Conservation (phyloP, 2,888 invertebrate species). For the Acholoe squamosa region DNA sequence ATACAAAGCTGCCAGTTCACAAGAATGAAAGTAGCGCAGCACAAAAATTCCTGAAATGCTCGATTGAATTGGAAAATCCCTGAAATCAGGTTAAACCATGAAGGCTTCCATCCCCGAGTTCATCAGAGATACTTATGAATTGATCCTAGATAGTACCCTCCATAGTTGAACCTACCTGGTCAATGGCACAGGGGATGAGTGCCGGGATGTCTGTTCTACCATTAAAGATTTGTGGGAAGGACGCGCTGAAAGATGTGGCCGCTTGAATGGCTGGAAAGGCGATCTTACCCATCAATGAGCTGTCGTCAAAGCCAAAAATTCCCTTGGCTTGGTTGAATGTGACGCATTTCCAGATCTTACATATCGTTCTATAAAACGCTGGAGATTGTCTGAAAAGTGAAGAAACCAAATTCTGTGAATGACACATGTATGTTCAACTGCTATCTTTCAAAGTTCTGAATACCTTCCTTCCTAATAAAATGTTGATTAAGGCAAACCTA, state of each 20-base stretch:
- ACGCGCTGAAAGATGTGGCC: slow-evolving; percentile 90
- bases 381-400: slow-evolving; percentile 89
- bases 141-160: neutral
- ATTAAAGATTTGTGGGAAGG: slow-evolving; percentile 91
- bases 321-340: slow-evolving; percentile 99
- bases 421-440: too few relatives aligned
- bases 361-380: slow-evolving; percentile 96
- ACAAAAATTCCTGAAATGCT: too few relatives aligned
- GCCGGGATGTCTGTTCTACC: slow-evolving; percentile 90
- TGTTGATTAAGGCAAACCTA: too few relatives aligned
- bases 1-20: too few relatives aligned
- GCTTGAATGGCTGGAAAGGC: slow-evolving; percentile 98
- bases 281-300: slow-evolving; percentile 97
- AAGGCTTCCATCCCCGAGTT: too few relatives aligned
- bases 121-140: too few relatives aligned
- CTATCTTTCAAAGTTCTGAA: too few relatives aligned
- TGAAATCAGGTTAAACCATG: too few relatives aligned
- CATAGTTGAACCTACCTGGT: slow-evolving; percentile 89
- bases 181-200: slow-evolving; percentile 98
- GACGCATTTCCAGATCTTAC: slow-evolving; percentile 95
- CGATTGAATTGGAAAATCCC: too few relatives aligned
- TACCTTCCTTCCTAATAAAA: too few relatives aligned
- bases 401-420: neutral
- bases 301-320: slow-evolving; percentile 98
- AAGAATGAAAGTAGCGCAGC: too few relatives aligned